Evolutionary conservation across 1,140 invertebrate genomes (phyloP), one percentile per base, ranked within the genome.

Genomic region (Ditylenchus dipsaci): DNA sequence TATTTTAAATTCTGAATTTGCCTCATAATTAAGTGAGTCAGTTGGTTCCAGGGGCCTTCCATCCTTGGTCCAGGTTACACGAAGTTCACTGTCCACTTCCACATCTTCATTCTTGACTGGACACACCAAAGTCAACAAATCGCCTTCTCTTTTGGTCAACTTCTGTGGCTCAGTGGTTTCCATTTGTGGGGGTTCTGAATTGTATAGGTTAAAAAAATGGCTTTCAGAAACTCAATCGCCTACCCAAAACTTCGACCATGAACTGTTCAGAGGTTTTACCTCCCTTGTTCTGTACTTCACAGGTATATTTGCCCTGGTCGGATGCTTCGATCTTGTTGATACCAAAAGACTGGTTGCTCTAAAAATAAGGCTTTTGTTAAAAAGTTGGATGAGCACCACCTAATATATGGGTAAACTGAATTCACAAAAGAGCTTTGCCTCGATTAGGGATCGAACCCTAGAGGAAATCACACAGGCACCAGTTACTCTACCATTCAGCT

Each of bases 321-420:
- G 45, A 43, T 0, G 58, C 38, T 29, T 64, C 29, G 13, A 82
- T 72, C 3, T 69, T 61, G 8, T 67, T 47, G 49, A 81, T 78
- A 13, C 64, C 72, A 49, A 81, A 73, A 7, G 79, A 82, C 38
- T 82, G 79, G 59, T 81, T 81, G 19, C 70, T 72, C 71, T 82
- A 19, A 70, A 70, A 60, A 33, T 23, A 11, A n/a, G n/a, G n/a
- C n/a, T n/a, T n/a, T n/a, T n/a, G n/a, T n/a, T n/a, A n/a, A n/a
- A n/a, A n/a, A n/a, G n/a, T n/a, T n/a, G n/a, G n/a, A n/a, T n/a
- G n/a, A n/a, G n/a, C n/a, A n/a, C n/a, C n/a, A n/a, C n/a, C n/a
- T n/a, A n/a, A n/a, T n/a, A n/a, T n/a, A n/a, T n/a, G n/a, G n/a
- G n/a, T n/a, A n/a, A n/a, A n/a, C n/a, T n/a, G n/a, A n/a, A n/a